Conservation (phyloP, 2,113 vertebrate species). For the Saguinus midas region DNA sequence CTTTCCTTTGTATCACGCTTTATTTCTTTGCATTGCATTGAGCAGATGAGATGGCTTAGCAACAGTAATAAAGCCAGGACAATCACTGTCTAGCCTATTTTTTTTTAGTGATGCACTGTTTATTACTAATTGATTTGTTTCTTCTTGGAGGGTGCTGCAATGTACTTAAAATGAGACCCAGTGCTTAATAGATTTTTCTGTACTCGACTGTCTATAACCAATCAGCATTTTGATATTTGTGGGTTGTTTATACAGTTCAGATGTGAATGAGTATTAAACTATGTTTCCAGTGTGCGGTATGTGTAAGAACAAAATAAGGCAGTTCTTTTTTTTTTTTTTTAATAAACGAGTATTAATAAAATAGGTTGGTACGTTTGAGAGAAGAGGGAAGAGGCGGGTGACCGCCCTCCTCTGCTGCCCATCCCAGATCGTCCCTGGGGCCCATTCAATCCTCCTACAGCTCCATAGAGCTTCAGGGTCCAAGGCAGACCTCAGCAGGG, state of each 20-base stretch:
- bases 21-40: slow-evolving; percentile 56
- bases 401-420: background rate
- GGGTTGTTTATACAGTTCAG: slow-evolving; percentile 47
- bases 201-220: slow-evolving; percentile 57
- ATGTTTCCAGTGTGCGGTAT: background rate
- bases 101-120: background rate
- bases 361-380: background rate
- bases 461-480: background rate
- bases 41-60: slow-evolving; percentile 56
- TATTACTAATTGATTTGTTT: slow-evolving; percentile 75
- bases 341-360: slow-evolving; percentile 50
- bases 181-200: slow-evolving; percentile 58
- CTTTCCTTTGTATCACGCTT: slow-evolving; percentile 6
- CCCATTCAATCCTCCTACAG: background rate
- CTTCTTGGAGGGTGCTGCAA: slow-evolving; percentile 50
- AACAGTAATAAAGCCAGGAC: slow-evolving; percentile 52
- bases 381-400: background rate
- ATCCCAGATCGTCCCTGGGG: background rate
- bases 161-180: slow-evolving; percentile 57
- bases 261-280: slow-evolving; percentile 50
- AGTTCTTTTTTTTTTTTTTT: background rate
- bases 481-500: background rate
- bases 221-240: slow-evolving; percentile 54
- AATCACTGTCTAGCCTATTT: slow-evolving; percentile 29
- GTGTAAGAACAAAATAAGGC: slow-evolving; percentile 38